Base-by-base conservation (phyloP, 2,113 vertebrate species). In the Chaetorhynchus papuensis region DNA sequence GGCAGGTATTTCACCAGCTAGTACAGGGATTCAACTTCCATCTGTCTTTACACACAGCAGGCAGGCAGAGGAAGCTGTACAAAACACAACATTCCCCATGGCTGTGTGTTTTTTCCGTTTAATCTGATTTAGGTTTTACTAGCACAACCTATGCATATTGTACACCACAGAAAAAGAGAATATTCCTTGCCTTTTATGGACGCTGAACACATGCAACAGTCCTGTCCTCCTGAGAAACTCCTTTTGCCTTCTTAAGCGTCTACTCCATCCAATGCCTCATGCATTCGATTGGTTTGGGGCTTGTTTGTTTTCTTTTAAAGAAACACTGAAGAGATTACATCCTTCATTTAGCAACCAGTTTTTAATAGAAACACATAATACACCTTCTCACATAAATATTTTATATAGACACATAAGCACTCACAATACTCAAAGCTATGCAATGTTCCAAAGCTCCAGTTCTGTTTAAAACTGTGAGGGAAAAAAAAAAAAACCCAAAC, bases 351-450 rank as follows among this genome's bases (percentile, higher is more conserved):
- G 20, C 47, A 91, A 83, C 8, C 41, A 57, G 21, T 41, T 89
- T 94, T 97, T 96, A 97, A 89, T 78, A 83, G 53, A 90, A 95
- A 93, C 54, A 68, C 35, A 19, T 24, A 80, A 53, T 66, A 86
- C 11, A 83, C 8, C 11, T 83, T 90, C 41, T 92, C 70, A 83
- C 9, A 72, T 83, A 89, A 91, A 81, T 95, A 90, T 47, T 94
- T 90, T 37, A 66, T 39, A 82, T 2, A 93, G 28, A 87, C 56
- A 61, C 31, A 53, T 10, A 37, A 69, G 47, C 45, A 77, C 47
- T 64, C 33, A 71, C 15, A 78, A 52, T 18, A 86, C 17, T 88
- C 61, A 74, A 95, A 81, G 27, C 33, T 71, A 26, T 8, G 42
- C 13, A 53, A 75, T 14, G 23, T 64, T 86, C 61, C 27, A 69